phyloP scores from a whole-genome alignment of 92 coral and sea anemone species.

The Epizoanthus rinbou region DNA sequence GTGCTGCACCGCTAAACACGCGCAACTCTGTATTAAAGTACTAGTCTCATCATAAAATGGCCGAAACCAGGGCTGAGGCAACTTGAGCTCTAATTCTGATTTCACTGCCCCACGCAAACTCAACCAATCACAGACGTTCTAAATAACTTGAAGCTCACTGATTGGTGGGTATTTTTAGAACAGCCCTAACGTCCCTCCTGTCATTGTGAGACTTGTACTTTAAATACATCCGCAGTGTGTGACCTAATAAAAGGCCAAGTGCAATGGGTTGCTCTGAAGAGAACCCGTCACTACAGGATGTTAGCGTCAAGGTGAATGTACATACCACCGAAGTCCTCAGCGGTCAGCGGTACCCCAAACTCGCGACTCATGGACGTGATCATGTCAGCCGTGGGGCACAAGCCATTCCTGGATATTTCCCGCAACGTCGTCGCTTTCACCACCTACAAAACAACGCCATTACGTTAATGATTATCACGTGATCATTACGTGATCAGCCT shows the following conservation, averaged over 20 bases:
- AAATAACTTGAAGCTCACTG: no score
- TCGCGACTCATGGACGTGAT: slow-evolving; percentile 93
- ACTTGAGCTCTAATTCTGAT: no score
- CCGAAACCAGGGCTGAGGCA: no score
- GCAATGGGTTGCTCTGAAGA: background rate
- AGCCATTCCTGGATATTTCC: slow-evolving; percentile 76
- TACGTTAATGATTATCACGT: background rate
- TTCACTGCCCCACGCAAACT: no score
- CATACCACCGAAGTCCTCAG: slow-evolving; percentile 99
- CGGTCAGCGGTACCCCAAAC: slow-evolving; percentile 97
- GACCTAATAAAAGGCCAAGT: background rate
- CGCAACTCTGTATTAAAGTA: no score
- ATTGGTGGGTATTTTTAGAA: no score
- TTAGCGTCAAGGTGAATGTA: background rate
- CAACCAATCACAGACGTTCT: no score
- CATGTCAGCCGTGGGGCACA: slow-evolving; percentile 96
- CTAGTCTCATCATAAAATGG: no score
- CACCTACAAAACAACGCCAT: slow-evolving; percentile 50
- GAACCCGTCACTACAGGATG: background rate
- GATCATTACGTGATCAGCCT: background rate
- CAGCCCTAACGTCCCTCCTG: no score
- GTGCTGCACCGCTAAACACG: no score
- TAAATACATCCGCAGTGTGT: no score
- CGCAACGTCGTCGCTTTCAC: slow-evolving; percentile 76
- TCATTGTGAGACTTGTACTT: no score